Conservation (phyloP, 2,113 vertebrate species). For the Indicator indicator region DNA sequence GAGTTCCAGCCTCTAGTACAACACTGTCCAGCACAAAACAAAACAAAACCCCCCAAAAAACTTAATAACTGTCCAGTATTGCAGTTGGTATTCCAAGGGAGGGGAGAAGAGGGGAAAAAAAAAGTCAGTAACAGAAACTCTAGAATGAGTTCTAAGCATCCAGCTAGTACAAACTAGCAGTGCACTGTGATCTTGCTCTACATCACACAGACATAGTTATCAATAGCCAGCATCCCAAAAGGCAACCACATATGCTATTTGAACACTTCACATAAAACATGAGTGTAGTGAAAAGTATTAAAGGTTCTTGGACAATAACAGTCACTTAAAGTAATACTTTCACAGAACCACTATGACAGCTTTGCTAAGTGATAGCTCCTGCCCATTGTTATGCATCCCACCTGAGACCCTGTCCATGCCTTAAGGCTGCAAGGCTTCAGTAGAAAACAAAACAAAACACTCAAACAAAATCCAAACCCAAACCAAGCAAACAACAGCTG, state of each 20-base stretch:
- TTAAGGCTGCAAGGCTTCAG: background rate
- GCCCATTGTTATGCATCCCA: background rate
- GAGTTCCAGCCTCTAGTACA: background rate
- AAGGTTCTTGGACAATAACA: background rate
- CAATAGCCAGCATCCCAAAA: background rate
- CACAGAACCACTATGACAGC: background rate
- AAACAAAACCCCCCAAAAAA: background rate
- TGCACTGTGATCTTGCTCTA: background rate
- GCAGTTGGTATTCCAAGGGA: background rate
- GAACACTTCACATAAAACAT: background rate
- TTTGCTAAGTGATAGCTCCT: background rate
- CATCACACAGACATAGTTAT: accelerated
- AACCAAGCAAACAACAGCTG: too few species aligned
- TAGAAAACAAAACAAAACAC: too few species aligned
- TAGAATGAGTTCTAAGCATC: background rate
- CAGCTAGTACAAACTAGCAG: background rate
- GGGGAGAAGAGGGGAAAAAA: too few species aligned
- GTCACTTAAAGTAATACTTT: background rate
- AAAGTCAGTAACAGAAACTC: background rate
- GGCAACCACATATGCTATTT: background rate
- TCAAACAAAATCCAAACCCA: too few species aligned
- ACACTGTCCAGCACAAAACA: background rate
- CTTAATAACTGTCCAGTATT: background rate
- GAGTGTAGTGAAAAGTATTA: background rate
- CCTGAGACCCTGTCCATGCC: background rate